Conservation (phyloP, 2,797 vertebrate species). For the Myripristis murdjan region DNA sequence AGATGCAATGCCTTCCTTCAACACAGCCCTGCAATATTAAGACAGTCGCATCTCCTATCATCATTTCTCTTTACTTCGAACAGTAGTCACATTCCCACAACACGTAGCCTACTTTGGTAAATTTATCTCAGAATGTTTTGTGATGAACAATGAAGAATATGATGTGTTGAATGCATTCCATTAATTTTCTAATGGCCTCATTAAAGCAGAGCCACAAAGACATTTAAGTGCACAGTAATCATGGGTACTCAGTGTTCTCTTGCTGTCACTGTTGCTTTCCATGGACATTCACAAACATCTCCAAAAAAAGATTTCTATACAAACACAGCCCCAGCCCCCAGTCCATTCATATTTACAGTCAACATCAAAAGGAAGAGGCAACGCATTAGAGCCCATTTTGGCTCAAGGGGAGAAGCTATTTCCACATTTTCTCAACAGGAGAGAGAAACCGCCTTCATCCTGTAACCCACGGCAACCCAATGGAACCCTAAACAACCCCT, state of each 20-base stretch:
- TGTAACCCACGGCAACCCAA: constrained; percentile 54
- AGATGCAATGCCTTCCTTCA: constrained; percentile 74
- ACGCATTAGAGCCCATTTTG: constrained; percentile 73
- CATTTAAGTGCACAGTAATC: constrained; percentile 20
- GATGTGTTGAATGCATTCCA: constrained; percentile 32
- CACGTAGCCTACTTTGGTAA: constrained; percentile 56
- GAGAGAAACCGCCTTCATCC: constrained; percentile 59
- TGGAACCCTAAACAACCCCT: constrained; percentile 58
- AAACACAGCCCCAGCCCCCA: constrained; percentile 64
- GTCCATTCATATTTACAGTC: constrained; percentile 79
- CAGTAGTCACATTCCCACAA: constrained; percentile 56
- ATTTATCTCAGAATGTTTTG: constrained; percentile 41
- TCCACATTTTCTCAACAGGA: constrained; percentile 67
- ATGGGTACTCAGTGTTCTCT: constrained; percentile 34
- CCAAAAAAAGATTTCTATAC: constrained; percentile 65
- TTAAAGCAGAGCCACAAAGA: constrained; percentile 46
- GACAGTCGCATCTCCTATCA: constrained; percentile 62
- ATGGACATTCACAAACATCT: constrained; percentile 64
- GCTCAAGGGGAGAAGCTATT: constrained; percentile 73
- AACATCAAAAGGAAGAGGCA: constrained; percentile 76
- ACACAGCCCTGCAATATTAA: constrained; percentile 72
- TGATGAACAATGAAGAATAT: constrained; percentile 28
- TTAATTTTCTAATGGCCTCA: constrained; percentile 53
- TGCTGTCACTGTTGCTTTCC: constrained; percentile 52
- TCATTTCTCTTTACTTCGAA: constrained; percentile 38